Base-by-base conservation (phyloP, 1,140 invertebrate species). In the Mactra quadrangularis region DNA sequence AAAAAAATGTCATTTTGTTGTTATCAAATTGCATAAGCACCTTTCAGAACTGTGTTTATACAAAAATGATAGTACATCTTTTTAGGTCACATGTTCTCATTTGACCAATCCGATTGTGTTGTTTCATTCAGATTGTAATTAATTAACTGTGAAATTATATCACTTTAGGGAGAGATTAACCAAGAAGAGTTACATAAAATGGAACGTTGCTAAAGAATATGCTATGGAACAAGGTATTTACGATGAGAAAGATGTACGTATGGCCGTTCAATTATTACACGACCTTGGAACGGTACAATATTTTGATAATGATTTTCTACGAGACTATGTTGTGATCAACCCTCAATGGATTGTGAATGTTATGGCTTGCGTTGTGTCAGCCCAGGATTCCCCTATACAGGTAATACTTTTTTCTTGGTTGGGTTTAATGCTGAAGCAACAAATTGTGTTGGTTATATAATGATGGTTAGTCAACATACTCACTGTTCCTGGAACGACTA, bases 271-370 rank as follows among this genome's bases (percentile, higher is more conserved):
- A 55, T 90, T 93, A 70, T 86, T 93, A 17, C 88, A 92, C 85
- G 91, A 92, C 52, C 83, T 93, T 3, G 92, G 92, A n/a, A 91
- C 90, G 27, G 81, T 93, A 6, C 91, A 92, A 85, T 91, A 92
- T 74, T 93, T 93, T 88, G 88, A 92, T 81, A 92, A 90, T 70
- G 89, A 92, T 29, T 89, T 92, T 62, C 85, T 93, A 9, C 77
- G 88, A 41, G 85, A 91, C 25, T 87, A 89, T 53, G 88, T 93
- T 3, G 91, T 93, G 19, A 92, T 93, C 53, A 91, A 92, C 75
- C 92, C 92, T 31, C 92, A 93, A 87, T 93, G 91, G 90, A 93
- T 93, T 81, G 92, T 93, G 15, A 87, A 93, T 83, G 90, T 92
- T 17, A 91, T 93, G 90, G 84, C 92, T 11, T 92, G 90, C 87